A percentile compares a stretch with the other conserved stretches of the same genome.
These are phyloP conservation scores for Cephus nigrinus DNA, from an alignment of 2,888 invertebrate genomes.

Conservation along the genomic window DNA sequence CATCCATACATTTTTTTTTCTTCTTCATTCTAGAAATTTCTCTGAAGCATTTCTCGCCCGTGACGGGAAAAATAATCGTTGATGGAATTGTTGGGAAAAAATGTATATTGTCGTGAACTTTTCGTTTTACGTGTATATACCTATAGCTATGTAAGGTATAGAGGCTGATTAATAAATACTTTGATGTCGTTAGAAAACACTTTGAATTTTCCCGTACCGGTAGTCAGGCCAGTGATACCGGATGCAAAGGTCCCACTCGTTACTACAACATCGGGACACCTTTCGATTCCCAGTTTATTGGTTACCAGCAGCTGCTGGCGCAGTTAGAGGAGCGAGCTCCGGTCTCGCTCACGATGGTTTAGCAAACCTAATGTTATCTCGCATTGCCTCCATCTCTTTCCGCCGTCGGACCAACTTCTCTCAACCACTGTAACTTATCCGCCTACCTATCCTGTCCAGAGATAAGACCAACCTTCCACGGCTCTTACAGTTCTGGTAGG, in stretches of 20 bases:
- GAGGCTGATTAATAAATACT: not conserved
- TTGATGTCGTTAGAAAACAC: not conserved
- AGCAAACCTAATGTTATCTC: conserved; percentile 9
- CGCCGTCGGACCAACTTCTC: conserved; percentile 5
- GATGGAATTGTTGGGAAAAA: not conserved
- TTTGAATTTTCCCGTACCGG: not conserved
- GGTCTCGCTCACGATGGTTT: conserved; percentile 3
- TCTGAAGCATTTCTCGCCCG: not conserved
- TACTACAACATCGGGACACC: conserved; percentile 3
- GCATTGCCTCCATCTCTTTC: not conserved
- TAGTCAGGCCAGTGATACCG: conserved; percentile 1
- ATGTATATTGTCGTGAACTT: not conserved
- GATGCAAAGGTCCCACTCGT: conserved; percentile 3
- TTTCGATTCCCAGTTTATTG: conserved; percentile 25
- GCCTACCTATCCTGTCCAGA: conserved; percentile 18
- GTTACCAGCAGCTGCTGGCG: conserved; percentile 8
- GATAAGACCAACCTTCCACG: not conserved
- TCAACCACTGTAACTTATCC: conserved; percentile 25
- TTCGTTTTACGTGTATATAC: not conserved
- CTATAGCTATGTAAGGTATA: conserved; percentile 6
- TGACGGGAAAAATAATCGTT: not conserved
- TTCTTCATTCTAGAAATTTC: not conserved
- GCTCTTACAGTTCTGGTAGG: not conserved
- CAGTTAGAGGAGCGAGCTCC: not conserved
- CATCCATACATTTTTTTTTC: not conserved